Evolutionary conservation across 2,888 invertebrate genomes (phyloP), one percentile per base, ranked within the genome.

Genomic region (Tubiluchus corallicola): DNA sequence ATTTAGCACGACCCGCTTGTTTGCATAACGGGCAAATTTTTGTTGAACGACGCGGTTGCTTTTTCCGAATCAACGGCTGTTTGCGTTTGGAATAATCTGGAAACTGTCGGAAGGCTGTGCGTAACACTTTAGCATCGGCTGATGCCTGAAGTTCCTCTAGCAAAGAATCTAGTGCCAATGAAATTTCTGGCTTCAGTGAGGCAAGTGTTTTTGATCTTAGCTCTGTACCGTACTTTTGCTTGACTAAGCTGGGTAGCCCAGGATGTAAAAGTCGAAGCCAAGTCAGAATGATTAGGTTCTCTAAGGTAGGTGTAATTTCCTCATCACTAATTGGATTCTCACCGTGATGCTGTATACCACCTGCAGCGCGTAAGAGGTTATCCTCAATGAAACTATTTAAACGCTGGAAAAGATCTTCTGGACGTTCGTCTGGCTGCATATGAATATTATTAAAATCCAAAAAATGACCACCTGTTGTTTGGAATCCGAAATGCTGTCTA

Each of bases 161-260:
- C 15, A 53, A 29, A 13, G 47, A 48, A n/a, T 16, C 21, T 4
- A 53, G 46, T 9, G 51, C 50, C 16, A 41, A 47, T 1, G n/a
- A n/a, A n/a, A n/a, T n/a, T n/a, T n/a, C n/a, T n/a, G n/a, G n/a
- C n/a, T n/a, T n/a, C n/a, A n/a, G n/a, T 5, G 51, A 51, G 5
- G 50, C 50, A 13, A 52, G 45, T 13, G 52, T 52, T 17, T 45
- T 37, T 1, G 50, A 47, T 3, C 51, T 20, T n/a, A 52, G 42
- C n/a, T 51, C 51, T 4, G 53, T 50, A 2, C 50, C 52, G 29
- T 50, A 51, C 2, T 48, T 20, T 42, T 53, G 51, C 40, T 53
- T 52, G 1, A 52, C 45, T 5, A 50, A 41, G 5, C 16, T 20
- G 1, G 49, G 50, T 9, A 52, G 37, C 5, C 47, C 44, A 13